A percentile compares a stretch with the other conserved stretches of the same genome.
These are phyloP conservation scores for Latheticus oryzae DNA, from an alignment of 2,888 invertebrate species.

Conservation along the genomic window DNA sequence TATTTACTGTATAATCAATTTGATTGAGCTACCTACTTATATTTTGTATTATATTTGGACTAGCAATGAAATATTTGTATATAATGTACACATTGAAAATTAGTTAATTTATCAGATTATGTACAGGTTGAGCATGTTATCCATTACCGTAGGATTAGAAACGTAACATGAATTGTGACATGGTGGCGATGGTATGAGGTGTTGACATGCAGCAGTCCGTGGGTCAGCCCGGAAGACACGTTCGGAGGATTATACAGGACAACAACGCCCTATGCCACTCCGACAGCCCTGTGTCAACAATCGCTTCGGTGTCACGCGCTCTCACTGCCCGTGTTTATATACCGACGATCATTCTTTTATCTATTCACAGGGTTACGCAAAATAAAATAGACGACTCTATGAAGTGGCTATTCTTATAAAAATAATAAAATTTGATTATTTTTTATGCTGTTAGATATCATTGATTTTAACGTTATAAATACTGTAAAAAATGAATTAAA, in stretches of 20 bases:
- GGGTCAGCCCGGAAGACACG: slow-evolving; percentile 62
- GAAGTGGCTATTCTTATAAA: slow-evolving; percentile 8
- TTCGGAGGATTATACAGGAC: slow-evolving; percentile 59
- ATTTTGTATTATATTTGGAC: no score
- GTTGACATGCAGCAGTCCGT: slow-evolving; percentile 61
- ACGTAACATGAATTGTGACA: slow-evolving; percentile 51
- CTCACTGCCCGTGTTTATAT: slow-evolving; percentile 52
- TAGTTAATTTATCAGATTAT: slow-evolving; percentile 34
- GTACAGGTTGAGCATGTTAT: slow-evolving; percentile 31
- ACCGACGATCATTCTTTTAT: slow-evolving; percentile 49
- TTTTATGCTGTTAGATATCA: no score
- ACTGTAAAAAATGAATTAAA: no score
- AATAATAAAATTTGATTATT: no score
- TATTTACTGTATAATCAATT: no score
- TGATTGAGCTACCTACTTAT: no score
- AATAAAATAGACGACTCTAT: slow-evolving; percentile 8
- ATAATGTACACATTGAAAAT: slow-evolving; percentile 27
- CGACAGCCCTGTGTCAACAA: slow-evolving; percentile 55
- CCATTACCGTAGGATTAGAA: slow-evolving; percentile 30
- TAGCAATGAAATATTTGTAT: no score
- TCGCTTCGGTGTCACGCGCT: slow-evolving; percentile 55
- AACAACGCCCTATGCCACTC: slow-evolving; percentile 51
- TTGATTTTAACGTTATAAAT: no score
- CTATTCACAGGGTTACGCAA: slow-evolving; percentile 34
- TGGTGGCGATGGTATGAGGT: slow-evolving; percentile 58